Conservation (phyloP, 2,113 vertebrate species). For the Sphyrna mokarran region DNA sequence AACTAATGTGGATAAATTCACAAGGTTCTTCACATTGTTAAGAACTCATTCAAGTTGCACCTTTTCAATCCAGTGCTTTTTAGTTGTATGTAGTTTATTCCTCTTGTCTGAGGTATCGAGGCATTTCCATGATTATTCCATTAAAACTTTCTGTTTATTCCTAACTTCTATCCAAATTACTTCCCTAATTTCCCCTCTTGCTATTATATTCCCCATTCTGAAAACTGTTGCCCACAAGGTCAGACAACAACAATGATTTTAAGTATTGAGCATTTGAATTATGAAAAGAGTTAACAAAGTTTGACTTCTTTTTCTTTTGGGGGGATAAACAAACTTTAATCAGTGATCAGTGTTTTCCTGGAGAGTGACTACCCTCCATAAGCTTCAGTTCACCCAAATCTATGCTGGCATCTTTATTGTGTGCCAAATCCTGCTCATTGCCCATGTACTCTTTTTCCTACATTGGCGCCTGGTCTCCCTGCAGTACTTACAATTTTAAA, state of each 20-base stretch:
- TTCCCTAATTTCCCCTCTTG: neutral
- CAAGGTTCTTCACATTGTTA: neutral
- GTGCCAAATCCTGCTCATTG: neutral
- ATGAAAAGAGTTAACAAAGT: neutral
- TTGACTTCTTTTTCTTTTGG: neutral
- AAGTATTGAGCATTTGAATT: neutral
- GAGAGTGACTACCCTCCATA: neutral
- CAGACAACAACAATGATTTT: neutral
- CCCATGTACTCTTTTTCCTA: neutral
- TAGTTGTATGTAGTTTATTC: neutral
- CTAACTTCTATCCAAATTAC: neutral
- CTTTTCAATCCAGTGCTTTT: neutral
- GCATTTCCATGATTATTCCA: neutral
- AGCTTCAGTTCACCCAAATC: neutral
- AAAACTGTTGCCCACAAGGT: neutral
- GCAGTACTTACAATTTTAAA: neutral
- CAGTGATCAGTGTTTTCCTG: neutral
- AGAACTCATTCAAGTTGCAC: neutral
- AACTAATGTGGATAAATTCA: neutral
- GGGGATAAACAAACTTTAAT: neutral
- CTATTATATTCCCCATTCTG: neutral
- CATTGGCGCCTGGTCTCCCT: neutral
- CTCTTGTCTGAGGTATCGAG: neutral
- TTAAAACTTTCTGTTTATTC: neutral
- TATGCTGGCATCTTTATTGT: too few species aligned